phyloP scores from a whole-genome alignment of 2,113 vertebrate genomes.

The Notiomystis cincta region DNA sequence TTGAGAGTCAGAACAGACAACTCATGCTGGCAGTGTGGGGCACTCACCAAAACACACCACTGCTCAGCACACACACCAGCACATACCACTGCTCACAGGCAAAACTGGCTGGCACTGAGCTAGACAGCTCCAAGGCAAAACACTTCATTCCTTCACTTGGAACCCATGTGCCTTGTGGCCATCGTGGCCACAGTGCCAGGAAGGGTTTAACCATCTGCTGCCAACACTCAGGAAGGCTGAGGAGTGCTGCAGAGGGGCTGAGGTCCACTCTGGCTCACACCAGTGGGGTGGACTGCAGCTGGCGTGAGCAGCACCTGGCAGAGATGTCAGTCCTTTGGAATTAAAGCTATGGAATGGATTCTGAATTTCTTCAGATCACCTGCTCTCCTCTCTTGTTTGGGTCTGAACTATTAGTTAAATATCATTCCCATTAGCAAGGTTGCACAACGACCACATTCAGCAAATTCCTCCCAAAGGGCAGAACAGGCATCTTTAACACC shows the following conservation, averaged over 20 bases:
- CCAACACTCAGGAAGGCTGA: not conserved
- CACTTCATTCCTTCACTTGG: not conserved
- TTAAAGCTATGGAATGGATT: not conserved
- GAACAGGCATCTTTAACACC: not conserved
- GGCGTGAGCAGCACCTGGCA: not conserved
- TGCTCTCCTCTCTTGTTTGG: not conserved
- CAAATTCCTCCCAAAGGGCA: not conserved
- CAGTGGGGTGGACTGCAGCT: not conserved
- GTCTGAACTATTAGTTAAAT: not conserved
- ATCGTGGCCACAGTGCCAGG: not conserved
- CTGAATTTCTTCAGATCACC: not conserved
- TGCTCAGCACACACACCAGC: not conserved
- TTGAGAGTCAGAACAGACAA: not conserved
- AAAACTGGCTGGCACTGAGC: not conserved
- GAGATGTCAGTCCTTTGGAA: not conserved
- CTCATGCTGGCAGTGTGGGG: not conserved
- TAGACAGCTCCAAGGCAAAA: not conserved
- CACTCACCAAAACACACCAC: not conserved
- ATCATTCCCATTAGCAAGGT: not conserved
- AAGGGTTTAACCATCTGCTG: conserved; percentile 25
- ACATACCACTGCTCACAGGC: not conserved
- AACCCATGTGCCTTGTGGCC: not conserved
- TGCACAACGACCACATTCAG: not conserved
- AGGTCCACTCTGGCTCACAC: not conserved
- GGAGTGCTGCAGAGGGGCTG: not conserved